Conservation (phyloP, 2,113 vertebrate genomes). For the Calyptomena viridis region DNA sequence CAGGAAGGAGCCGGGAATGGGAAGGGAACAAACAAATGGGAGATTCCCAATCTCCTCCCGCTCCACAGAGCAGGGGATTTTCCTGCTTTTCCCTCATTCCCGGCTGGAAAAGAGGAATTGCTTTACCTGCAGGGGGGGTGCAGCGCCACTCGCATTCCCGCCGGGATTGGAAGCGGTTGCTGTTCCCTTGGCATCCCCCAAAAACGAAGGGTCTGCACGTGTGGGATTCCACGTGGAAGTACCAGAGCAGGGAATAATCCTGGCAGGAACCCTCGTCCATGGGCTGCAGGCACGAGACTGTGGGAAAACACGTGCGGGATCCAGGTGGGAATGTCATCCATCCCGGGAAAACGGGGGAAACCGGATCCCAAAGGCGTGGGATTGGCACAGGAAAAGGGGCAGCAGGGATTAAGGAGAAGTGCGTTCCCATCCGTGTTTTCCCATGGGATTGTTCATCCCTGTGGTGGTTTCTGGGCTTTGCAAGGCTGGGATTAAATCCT, state of each 20-base stretch:
- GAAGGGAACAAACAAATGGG: background rate
- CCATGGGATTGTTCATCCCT: background rate
- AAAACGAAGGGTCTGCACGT: conserved; percentile 85
- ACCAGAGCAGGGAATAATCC: conserved; percentile 82
- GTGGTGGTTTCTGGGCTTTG: background rate
- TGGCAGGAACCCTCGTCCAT: conserved; percentile 84
- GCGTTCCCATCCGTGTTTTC: background rate
- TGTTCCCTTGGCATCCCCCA: conserved; percentile 83
- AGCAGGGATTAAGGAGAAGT: background rate
- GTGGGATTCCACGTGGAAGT: conserved; percentile 69
- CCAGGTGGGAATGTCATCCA: background rate
- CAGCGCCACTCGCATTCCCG: conserved; percentile 73
- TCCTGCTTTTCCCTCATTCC: background rate
- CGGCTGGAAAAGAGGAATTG: background rate
- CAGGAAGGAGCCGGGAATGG: background rate
- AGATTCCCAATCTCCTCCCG: too few relatives aligned
- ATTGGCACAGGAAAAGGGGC: background rate
- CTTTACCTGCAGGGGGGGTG: conserved; percentile 22
- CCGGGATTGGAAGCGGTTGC: conserved; percentile 80
- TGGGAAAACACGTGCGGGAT: background rate
- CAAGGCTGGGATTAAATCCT: background rate
- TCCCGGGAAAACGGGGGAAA: too few relatives aligned
- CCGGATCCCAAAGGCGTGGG: background rate
- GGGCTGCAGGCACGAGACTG: conserved; percentile 75
- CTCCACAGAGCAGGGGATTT: background rate